Percentiles rank a stretch among this genome's conserved stretches.
Evolutionary conservation across 92 coral and sea anemone genomes (phyloP).

Genomic region (Siderastrea radians): DNA sequence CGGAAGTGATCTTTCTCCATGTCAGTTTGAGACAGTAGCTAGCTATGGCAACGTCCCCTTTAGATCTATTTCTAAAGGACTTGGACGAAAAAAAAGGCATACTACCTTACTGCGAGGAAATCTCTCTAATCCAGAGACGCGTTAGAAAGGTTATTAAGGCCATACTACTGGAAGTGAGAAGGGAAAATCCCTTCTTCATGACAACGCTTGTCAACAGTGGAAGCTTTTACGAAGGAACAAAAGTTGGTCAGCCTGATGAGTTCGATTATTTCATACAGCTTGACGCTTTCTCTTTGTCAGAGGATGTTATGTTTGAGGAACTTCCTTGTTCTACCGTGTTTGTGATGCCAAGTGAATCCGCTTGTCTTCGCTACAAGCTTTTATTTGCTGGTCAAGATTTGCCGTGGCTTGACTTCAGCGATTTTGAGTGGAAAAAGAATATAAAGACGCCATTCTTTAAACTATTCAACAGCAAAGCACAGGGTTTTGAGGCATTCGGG

Average conservation of each 20-base stretch:
- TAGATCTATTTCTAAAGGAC: neutral
- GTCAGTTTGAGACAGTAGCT: too few species aligned
- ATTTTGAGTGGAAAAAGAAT: constrained; percentile 3
- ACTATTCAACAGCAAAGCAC: neutral
- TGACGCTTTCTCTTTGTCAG: constrained; percentile 32
- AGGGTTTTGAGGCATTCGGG: constrained; percentile 38
- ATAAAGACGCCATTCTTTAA: constrained; percentile 38
- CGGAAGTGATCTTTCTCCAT: too few species aligned
- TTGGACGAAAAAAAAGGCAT: constrained; percentile 11
- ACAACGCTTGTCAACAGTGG: constrained; percentile 51
- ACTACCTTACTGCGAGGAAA: constrained; percentile 6
- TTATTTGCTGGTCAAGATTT: neutral
- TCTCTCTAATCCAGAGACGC: neutral
- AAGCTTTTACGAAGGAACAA: constrained; percentile 61
- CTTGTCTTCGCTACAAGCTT: neutral
- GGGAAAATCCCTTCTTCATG: constrained; percentile 25
- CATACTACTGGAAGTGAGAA: constrained; percentile 13
- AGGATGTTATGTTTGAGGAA: constrained; percentile 1
- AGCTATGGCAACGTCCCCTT: neutral
- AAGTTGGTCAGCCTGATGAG: constrained; percentile 68
- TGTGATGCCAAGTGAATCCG: neutral
- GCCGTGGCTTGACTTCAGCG: neutral
- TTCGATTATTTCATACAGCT: constrained; percentile 62
- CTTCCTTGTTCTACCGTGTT: neutral
- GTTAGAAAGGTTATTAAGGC: constrained; percentile 31